Conservation (phyloP, 2,797 vertebrate species). For the Vespertilio murinus region DNA sequence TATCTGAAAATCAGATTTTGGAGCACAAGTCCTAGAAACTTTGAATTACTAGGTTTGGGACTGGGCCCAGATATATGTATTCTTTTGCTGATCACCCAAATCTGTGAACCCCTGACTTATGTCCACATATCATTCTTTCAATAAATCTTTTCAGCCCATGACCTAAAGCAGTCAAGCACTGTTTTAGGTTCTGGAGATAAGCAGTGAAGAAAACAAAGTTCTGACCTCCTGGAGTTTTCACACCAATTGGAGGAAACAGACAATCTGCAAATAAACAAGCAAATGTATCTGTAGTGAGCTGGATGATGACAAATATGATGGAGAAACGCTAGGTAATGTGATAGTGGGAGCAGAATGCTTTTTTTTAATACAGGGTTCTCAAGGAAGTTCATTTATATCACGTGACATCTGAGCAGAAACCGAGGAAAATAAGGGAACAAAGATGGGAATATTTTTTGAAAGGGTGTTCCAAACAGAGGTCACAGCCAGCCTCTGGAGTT, state of each 20-base stretch:
- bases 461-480: background rate
- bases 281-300: background rate
- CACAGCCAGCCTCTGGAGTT: background rate
- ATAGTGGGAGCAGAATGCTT: background rate
- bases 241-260: background rate
- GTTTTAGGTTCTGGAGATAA: background rate
- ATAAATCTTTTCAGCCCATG: background rate
- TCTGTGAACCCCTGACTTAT: background rate
- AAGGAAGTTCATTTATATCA: background rate
- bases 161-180: too few relatives aligned
- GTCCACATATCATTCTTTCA: background rate
- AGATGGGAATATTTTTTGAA: background rate
- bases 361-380: background rate
- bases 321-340: background rate
- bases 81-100: background rate
- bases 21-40: background rate
- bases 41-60: background rate
- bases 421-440: background rate
- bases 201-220: background rate
- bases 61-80: background rate
- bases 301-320: background rate
- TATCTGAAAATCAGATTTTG: constrained; percentile 3
- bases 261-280: background rate
- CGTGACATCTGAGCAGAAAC: background rate
- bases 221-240: background rate